phyloP scores from a whole-genome alignment of 2,888 invertebrate genomes.

The Opisthograptis luteolata region DNA sequence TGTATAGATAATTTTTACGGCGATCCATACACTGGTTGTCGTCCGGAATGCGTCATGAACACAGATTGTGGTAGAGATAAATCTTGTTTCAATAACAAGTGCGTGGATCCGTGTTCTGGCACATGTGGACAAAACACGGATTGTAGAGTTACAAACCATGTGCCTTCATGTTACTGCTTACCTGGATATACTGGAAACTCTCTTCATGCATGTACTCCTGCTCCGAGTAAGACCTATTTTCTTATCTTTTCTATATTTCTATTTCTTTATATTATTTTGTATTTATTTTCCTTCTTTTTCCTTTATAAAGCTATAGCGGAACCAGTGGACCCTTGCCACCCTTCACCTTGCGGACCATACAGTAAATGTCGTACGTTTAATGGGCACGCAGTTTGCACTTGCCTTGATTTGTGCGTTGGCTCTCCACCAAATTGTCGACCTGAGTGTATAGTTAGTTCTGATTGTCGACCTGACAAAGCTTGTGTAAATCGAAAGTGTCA shows the following conservation, averaged over 20 bases:
- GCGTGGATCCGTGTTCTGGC: slow-evolving; percentile 90
- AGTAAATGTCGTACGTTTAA: slow-evolving; percentile 89
- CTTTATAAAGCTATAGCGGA: slow-evolving; percentile 72
- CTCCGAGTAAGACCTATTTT: slow-evolving; percentile 84
- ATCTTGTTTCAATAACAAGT: slow-evolving; percentile 91
- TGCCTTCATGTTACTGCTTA: slow-evolving; percentile 90
- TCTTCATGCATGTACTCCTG: slow-evolving; percentile 86
- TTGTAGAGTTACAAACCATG: slow-evolving; percentile 90
- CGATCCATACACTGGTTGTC: slow-evolving; percentile 91
- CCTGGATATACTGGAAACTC: slow-evolving; percentile 89
- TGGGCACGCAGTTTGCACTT: slow-evolving; percentile 90
- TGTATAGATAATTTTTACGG: slow-evolving; percentile 90
- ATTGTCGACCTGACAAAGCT: slow-evolving; percentile 89
- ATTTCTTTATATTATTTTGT: slow-evolving; percentile 51
- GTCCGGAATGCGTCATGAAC: slow-evolving; percentile 92
- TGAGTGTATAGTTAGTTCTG: slow-evolving; percentile 91
- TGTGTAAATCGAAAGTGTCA: slow-evolving; percentile 91
- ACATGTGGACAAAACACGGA: slow-evolving; percentile 91
- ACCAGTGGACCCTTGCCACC: slow-evolving; percentile 87
- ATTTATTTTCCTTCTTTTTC: slow-evolving; percentile 40
- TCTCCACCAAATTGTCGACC: slow-evolving; percentile 91
- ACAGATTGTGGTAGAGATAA: slow-evolving; percentile 88
- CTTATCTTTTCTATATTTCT: slow-evolving; percentile 55
- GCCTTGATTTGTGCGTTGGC: slow-evolving; percentile 88
- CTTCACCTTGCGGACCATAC: slow-evolving; percentile 91